Conservation (phyloP, 2,113 vertebrate genomes). For the Tragelaphus buxtoni region DNA sequence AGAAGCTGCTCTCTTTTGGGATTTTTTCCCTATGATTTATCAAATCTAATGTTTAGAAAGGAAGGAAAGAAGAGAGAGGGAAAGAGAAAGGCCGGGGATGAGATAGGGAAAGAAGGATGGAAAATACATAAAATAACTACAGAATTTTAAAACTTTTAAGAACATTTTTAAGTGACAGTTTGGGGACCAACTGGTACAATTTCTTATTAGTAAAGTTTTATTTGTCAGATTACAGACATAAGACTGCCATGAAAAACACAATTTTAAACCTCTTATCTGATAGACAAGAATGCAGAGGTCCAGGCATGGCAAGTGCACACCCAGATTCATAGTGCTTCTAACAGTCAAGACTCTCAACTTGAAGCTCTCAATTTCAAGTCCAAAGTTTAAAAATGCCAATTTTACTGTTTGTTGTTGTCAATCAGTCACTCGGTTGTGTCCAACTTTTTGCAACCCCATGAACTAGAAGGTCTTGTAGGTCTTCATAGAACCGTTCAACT, state of each 20-base stretch:
- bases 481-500: background rate
- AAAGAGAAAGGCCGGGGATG: background rate
- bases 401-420: background rate
- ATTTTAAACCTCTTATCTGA: background rate
- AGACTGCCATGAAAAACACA: background rate
- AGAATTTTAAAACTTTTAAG: background rate
- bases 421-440: background rate
- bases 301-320: background rate
- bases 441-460: background rate
- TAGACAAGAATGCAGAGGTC: background rate
- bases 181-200: background rate
- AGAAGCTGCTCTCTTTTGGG: background rate
- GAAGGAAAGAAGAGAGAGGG: background rate
- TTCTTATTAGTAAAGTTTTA: background rate
- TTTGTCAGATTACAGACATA: background rate
- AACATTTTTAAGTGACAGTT: background rate
- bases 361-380: background rate
- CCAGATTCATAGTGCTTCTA: background rate
- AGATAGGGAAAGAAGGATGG: background rate
- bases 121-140: background rate
- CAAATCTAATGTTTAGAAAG: background rate
- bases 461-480: background rate
- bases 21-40: background rate
- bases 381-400: background rate
- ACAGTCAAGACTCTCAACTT: background rate